A percentile compares a stretch with the other conserved stretches of the same genome.
Conservation (phyloP, 2,888 invertebrate species). For the Cantharis flavilabris region DNA sequence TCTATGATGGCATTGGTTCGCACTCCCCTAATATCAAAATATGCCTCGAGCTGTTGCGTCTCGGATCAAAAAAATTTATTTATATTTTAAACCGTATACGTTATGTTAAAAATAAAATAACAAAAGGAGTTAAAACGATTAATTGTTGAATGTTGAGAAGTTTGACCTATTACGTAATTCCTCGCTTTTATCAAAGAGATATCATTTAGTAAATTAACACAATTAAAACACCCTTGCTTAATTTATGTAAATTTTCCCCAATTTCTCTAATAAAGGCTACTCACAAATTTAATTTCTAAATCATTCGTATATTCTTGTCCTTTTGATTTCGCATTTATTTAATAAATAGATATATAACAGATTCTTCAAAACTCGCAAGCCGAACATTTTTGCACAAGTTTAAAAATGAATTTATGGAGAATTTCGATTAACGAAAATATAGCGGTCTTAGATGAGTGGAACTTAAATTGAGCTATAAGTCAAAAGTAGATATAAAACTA, state of each 20-base stretch:
- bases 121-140: not conserved
- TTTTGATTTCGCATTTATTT: not conserved
- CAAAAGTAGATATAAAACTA: not conserved
- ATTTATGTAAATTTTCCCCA: not conserved
- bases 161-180: not conserved
- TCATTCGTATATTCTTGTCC: not conserved
- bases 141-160: not conserved
- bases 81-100: not conserved
- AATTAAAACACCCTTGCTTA: not conserved
- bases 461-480: not conserved
- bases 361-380: not conserved
- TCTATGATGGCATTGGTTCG: constrained; percentile 24
- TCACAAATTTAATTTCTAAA: not conserved
- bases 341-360: not conserved
- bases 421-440: not conserved
- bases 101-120: not conserved
- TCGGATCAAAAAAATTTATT: constrained; percentile 6
- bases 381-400: not conserved
- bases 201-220: not conserved
- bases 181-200: not conserved
- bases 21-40: constrained; percentile 11
- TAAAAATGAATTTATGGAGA: not conserved
- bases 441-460: not conserved
- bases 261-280: not conserved
- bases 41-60: constrained; percentile 24